These are phyloP conservation scores for Pomatorhinus ruficollis DNA, from an alignment of 2,113 vertebrate genomes.

Conservation along the genomic window DNA sequence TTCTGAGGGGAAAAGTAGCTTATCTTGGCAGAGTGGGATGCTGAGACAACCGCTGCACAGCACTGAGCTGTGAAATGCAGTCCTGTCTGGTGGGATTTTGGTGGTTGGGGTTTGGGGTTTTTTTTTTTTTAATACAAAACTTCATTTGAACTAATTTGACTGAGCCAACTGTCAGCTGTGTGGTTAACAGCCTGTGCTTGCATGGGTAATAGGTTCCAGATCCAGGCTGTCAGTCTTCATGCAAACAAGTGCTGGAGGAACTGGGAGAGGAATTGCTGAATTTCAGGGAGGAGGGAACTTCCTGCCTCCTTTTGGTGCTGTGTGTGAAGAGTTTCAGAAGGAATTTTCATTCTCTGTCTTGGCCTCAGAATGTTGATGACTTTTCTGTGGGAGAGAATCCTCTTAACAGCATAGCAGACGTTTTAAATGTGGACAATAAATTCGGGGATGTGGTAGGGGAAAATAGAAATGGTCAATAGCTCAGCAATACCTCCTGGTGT, in stretches of 20 bases:
- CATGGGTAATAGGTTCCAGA: slow-evolving; percentile 59
- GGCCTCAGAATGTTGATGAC: neutral
- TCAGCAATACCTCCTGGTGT: neutral
- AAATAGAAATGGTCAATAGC: neutral
- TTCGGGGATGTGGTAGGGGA: rapidly evolving
- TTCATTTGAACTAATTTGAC: slow-evolving; percentile 6
- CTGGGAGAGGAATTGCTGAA: neutral
- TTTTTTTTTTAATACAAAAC: neutral
- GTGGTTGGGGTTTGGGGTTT: neutral
- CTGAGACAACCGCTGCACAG: neutral
- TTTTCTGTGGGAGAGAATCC: neutral
- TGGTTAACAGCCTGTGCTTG: slow-evolving; percentile 45
- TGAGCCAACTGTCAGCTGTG: slow-evolving; percentile 13
- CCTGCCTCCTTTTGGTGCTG: neutral
- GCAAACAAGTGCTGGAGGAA: slow-evolving; percentile 18
- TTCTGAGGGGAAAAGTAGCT: neutral
- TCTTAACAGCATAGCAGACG: rapidly evolving
- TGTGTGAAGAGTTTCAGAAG: neutral
- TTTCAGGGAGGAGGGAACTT: slow-evolving; percentile 2
- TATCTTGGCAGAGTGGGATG: neutral
- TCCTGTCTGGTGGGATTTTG: neutral
- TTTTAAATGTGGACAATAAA: neutral
- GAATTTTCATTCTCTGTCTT: neutral
- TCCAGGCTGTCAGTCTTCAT: neutral
- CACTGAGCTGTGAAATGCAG: neutral